These are phyloP conservation scores for Priocnemis perturbator DNA, from an alignment of 2,888 invertebrate species.

Conservation along the genomic window DNA sequence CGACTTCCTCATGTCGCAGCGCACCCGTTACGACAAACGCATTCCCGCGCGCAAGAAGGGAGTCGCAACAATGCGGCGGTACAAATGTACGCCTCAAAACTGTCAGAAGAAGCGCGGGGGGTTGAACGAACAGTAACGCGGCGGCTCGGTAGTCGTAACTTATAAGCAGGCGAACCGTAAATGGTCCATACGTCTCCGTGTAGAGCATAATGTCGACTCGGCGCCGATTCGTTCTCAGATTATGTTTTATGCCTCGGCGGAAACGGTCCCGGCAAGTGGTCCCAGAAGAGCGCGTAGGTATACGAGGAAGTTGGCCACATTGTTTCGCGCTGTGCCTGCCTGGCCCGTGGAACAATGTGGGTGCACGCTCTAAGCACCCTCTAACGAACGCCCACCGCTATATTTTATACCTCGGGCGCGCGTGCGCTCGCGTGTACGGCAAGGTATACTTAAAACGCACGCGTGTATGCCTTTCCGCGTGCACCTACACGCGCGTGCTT, in stretches of 20 bases:
- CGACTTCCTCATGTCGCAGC: too few relatives aligned
- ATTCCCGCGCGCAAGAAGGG: too few relatives aligned
- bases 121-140: background rate
- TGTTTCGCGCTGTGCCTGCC: constrained; percentile 25
- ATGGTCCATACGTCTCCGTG: constrained; percentile 4
- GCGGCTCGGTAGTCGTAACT: background rate
- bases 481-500: background rate
- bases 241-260: constrained; percentile 29
- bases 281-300: constrained; percentile 19
- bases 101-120: background rate
- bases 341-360: constrained; percentile 33
- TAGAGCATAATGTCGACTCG: background rate
- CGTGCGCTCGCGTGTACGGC: too few relatives aligned
- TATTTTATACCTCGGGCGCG: background rate
- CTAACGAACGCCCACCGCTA: constrained; percentile 41
- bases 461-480: too few relatives aligned
- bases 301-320: constrained; percentile 34
- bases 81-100: background rate
- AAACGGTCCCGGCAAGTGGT: constrained; percentile 16
- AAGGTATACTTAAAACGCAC: too few relatives aligned
- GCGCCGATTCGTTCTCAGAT: constrained; percentile 16
- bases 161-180: constrained; percentile 8
- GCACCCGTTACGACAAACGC: too few relatives aligned
- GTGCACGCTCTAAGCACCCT: constrained; percentile 19
- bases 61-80: constrained; percentile 1